Conservation (phyloP, 2,888 invertebrate species). For the Idaea straminata region DNA sequence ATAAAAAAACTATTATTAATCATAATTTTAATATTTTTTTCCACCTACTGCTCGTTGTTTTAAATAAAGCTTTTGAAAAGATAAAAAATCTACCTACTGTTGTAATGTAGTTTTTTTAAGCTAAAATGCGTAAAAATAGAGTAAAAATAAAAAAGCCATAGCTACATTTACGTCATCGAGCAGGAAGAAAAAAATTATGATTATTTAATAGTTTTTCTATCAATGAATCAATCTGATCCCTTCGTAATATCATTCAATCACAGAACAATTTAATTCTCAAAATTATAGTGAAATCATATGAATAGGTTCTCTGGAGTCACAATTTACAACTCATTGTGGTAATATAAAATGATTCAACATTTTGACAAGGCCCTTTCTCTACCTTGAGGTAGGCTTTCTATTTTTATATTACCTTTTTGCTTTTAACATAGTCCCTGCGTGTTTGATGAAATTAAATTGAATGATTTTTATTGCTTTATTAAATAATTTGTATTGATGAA, state of each 20-base stretch:
- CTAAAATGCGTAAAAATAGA: too few species aligned
- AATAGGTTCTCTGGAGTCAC: slow-evolving; percentile 22
- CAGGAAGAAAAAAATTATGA: neutral
- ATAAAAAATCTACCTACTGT: too few species aligned
- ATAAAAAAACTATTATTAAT: too few species aligned
- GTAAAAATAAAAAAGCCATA: too few species aligned
- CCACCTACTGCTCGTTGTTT: too few species aligned
- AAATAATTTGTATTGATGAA: slow-evolving; percentile 7
- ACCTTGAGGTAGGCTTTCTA: slow-evolving; percentile 45
- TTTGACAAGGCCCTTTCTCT: slow-evolving; percentile 52
- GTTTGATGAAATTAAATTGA: slow-evolving; percentile 3
- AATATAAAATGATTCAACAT: slow-evolving; percentile 43
- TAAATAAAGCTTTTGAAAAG: too few species aligned
- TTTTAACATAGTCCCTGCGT: slow-evolving; percentile 25
- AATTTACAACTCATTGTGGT: slow-evolving; percentile 56
- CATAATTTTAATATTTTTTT: too few species aligned
- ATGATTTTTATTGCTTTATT: slow-evolving; percentile 21
- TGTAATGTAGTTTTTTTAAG: too few species aligned
- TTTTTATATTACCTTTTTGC: slow-evolving; percentile 43
- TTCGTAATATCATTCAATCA: neutral
- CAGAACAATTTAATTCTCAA: slow-evolving; percentile 6
- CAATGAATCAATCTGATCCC: neutral
- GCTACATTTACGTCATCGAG: too few species aligned
- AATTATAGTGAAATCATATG: slow-evolving; percentile 4
- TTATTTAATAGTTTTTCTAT: neutral